Base-by-base conservation (phyloP, 2,888 invertebrate genomes). In the Amiota communis region DNA sequence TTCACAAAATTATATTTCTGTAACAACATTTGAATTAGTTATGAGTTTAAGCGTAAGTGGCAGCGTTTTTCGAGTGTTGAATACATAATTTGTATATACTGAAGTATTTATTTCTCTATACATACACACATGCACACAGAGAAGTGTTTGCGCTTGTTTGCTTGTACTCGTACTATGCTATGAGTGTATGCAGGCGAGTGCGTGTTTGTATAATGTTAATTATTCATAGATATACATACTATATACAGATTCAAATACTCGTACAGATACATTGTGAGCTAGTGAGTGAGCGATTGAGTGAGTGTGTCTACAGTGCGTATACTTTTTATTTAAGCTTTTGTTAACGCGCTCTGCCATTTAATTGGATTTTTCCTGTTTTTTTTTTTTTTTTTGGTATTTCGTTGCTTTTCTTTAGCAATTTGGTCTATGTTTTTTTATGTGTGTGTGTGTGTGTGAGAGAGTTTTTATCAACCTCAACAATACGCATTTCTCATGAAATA, bases 1-100 rank as follows among this genome's bases (percentile, higher is more conserved):
- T 49, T n/a, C 36, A 36, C 23, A 51, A 68, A 68, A 77, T 75
- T 77, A 77, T 77, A 75, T 77, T 77, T 76, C 74, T 75, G 65
- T 79, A 77, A 78, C 76, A 76, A 73, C 78, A 78, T 78, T 81
- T 80, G 82, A 75, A 80, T 83, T 76, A 79, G 80, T 81, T 83
- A 78, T 84, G 81, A 76, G 80, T 77, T 77, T 76, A 79, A 71
- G 72, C 69, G 80, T 74, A 64, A 47, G 17, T 74, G 70, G 57
- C 59, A 47, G 59, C 70, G 15, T 56, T 70, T 56, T 70, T n/a
- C 47, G 46, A 17, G 56, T 57, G 70, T 70, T 46, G 70, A 68
- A 68, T 68, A 51, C 23, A 13, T 68, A 68, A 68, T 53, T 68
- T 65, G 36, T 46, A 10, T 12, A 11, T 57, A 36, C 56, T 9